Conservation (phyloP, 1,140 invertebrate species). For the Meloidogyne floridensis region DNA sequence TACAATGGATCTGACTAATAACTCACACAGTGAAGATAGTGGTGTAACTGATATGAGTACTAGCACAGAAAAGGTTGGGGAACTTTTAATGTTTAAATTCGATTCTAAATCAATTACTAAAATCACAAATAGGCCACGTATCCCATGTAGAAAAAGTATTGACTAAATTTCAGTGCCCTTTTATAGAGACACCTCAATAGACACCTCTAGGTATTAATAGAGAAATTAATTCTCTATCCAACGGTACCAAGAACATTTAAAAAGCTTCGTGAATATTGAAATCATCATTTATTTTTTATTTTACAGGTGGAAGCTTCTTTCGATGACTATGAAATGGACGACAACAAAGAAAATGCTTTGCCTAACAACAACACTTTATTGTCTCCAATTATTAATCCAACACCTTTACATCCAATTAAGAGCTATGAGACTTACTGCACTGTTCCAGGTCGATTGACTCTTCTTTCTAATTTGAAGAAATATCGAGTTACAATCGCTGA, state of each 20-base stretch:
- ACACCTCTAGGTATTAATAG: too few species aligned
- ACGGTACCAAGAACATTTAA: too few species aligned
- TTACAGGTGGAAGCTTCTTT: neutral
- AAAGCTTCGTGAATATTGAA: too few species aligned
- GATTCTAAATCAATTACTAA: too few species aligned
- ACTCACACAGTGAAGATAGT: neutral
- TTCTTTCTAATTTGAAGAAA: conserved; percentile 76
- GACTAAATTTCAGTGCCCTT: too few species aligned
- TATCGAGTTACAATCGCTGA: conserved; percentile 99
- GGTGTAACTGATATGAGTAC: neutral
- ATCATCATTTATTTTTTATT: neutral
- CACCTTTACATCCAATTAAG: neutral
- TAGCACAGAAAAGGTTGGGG: neutral
- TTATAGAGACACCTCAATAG: too few species aligned
- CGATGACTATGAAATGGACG: neutral
- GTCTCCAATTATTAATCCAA: neutral
- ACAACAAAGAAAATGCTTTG: neutral
- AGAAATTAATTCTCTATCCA: too few species aligned
- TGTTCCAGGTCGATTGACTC: conserved; percentile 22
- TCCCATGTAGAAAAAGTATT: too few species aligned
- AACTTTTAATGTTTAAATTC: too few species aligned
- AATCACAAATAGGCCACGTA: too few species aligned
- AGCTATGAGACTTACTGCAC: conserved; percentile 24
- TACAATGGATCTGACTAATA: neutral
- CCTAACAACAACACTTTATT: neutral